These are phyloP conservation scores for Acanthosepion esculentum DNA, from an alignment of 2,888 invertebrate genomes.

Conservation along the genomic window DNA sequence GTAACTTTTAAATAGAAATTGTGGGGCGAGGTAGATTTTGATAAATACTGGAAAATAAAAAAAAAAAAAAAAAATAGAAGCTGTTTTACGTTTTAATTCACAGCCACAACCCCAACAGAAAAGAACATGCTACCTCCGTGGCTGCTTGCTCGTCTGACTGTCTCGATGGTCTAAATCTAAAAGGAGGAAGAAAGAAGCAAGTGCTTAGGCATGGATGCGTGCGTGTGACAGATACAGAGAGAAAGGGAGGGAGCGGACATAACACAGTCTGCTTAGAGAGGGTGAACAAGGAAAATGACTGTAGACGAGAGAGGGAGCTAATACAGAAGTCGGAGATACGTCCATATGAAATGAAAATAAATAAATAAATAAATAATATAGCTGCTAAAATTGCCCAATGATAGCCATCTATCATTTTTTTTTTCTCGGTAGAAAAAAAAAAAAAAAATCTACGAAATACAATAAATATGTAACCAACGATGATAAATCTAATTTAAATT, in stretches of 20 bases:
- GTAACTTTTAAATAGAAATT: too few relatives aligned
- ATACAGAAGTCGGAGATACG: not conserved
- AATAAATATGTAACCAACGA: too few relatives aligned
- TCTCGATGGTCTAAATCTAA: not conserved
- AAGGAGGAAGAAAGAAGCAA: not conserved
- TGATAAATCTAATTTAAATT: too few relatives aligned
- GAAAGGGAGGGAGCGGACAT: not conserved
- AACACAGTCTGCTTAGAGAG: not conserved
- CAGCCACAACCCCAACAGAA: not conserved
- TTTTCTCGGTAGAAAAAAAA: too few relatives aligned
- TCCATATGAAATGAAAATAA: not conserved
- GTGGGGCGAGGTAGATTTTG: not conserved
- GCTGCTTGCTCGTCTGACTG: not conserved
- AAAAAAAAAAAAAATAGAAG: conserved; percentile 33
- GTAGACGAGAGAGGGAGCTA: not conserved
- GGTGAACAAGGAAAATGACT: not conserved
- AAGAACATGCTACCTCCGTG: not conserved
- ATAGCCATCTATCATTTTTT: too few relatives aligned
- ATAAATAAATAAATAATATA: too few relatives aligned
- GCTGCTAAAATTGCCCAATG: too few relatives aligned
- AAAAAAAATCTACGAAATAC: too few relatives aligned
- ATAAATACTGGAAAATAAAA: not conserved
- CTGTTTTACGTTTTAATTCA: not conserved
- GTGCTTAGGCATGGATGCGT: not conserved
- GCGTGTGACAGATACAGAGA: not conserved